Evolutionary conservation across 1,140 invertebrate genomes (phyloP).

Genomic region (Drosophila saltans): DNA sequence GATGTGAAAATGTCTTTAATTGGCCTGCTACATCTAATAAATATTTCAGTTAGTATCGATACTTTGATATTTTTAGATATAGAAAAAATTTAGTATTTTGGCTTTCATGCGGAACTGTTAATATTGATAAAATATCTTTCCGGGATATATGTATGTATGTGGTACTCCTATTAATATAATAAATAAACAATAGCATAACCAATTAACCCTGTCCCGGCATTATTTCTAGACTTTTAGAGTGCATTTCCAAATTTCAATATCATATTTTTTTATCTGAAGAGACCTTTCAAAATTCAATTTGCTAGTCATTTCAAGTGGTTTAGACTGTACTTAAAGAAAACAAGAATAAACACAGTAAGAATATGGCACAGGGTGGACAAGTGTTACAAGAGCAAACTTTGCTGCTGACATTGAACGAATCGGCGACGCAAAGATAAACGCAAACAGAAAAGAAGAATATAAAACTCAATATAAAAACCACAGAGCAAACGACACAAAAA

Average conservation of each 20-base stretch:
- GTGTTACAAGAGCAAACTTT: not conserved
- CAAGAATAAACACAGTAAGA: not conserved
- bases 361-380: constrained; percentile 7
- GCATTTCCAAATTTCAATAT: too few relatives aligned
- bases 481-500: constrained; percentile 35
- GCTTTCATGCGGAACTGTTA: too few relatives aligned
- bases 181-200: too few relatives aligned
- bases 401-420: constrained; percentile 42
- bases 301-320: constrained; percentile 2
- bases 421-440: constrained; percentile 6
- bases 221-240: too few relatives aligned
- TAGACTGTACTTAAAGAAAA: constrained; percentile 2
- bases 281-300: not conserved
- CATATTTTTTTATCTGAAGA: too few relatives aligned
- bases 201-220: too few relatives aligned
- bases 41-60: not conserved
- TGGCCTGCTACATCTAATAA: not conserved
- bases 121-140: too few relatives aligned
- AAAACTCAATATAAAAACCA: not conserved
- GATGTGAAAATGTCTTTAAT: not conserved
- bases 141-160: too few relatives aligned
- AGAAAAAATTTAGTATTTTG: too few relatives aligned
- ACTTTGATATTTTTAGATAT: too few relatives aligned
- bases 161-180: too few relatives aligned
- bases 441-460: constrained; percentile 29